Conservation (phyloP, 2,113 vertebrate species). For the Dasyurus viverrinus region DNA sequence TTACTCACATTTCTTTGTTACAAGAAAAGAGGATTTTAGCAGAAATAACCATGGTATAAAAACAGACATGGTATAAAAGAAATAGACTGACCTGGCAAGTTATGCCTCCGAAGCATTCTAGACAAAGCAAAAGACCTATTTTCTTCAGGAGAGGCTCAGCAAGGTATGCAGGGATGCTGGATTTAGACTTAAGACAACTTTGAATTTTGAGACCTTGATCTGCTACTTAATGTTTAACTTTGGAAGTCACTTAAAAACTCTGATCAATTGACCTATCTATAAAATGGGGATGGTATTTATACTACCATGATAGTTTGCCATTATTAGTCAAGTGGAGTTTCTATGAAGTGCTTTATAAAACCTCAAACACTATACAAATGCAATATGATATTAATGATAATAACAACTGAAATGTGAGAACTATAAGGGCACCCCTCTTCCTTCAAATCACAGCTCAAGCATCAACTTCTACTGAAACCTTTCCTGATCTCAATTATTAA, state of each 20-base stretch:
- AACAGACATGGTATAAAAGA: background rate
- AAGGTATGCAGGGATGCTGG: background rate
- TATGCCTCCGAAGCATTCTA: background rate
- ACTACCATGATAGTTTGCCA: background rate
- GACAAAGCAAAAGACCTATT: background rate
- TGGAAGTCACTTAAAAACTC: background rate
- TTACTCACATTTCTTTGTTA: background rate
- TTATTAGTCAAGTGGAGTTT: background rate
- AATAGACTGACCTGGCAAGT: background rate
- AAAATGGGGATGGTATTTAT: background rate
- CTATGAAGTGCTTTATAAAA: background rate
- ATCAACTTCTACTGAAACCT: background rate
- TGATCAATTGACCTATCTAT: background rate
- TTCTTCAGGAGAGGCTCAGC: background rate
- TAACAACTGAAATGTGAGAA: background rate
- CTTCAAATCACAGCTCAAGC: background rate
- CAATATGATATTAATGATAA: background rate
- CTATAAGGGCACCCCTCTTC: background rate
- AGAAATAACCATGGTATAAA: background rate
- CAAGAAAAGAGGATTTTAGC: background rate
- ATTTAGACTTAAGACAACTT: background rate
- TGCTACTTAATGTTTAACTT: background rate
- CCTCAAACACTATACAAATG: background rate
- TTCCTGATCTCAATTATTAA: background rate
- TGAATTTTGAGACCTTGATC: background rate